phyloP scores from a whole-genome alignment of 1,140 invertebrate genomes.

The Aphis craccivora region DNA sequence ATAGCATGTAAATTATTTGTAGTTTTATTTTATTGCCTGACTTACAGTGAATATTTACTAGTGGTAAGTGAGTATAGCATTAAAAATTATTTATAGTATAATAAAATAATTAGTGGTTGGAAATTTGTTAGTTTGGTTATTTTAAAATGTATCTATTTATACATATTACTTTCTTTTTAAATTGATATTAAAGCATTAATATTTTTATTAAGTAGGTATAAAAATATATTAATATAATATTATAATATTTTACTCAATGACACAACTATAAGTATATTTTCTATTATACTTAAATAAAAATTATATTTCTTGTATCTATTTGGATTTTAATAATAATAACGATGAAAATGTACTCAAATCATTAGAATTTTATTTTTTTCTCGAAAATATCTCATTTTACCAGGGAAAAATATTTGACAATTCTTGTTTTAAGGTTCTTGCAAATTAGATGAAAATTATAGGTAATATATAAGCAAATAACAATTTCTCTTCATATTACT shows the following conservation, averaged over 20 bases:
- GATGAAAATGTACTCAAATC: too few species aligned
- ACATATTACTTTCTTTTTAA: not conserved
- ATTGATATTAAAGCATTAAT: not conserved
- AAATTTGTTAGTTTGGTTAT: not conserved
- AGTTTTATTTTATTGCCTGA: not conserved
- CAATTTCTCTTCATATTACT: not conserved
- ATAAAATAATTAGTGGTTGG: not conserved
- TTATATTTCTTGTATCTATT: not conserved
- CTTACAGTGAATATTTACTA: not conserved
- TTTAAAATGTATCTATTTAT: not conserved
- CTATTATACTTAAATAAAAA: not conserved
- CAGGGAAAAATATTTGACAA: not conserved
- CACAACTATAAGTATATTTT: not conserved
- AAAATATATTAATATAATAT: not conserved
- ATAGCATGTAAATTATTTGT: not conserved
- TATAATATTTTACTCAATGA: not conserved
- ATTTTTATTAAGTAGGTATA: not conserved
- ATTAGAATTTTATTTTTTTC: too few species aligned
- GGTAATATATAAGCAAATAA: not conserved
- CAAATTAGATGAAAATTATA: not conserved
- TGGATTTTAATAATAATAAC: not conserved
- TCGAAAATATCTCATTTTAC: not conserved
- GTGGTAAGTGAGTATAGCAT: not conserved
- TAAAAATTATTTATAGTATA: not conserved
- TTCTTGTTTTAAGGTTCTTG: too few species aligned